Evolutionary conservation across 2,888 invertebrate genomes (phyloP), one percentile per base, ranked within the genome.

Genomic region (Antheraea yamamai): DNA sequence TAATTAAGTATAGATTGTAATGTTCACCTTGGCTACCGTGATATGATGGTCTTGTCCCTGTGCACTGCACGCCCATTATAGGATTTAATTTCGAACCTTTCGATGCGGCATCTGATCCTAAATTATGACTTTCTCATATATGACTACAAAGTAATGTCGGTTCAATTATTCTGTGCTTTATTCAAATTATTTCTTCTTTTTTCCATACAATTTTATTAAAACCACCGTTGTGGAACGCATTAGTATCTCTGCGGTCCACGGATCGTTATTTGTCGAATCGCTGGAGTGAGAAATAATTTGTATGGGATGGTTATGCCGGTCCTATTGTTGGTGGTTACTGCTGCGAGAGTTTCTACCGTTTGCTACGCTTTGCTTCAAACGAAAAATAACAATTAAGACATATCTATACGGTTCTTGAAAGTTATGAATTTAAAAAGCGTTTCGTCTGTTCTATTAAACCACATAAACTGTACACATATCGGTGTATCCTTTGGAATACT

Each of bases 261-360:
- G 61, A 30, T 75, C 80, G 77, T 82, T 82, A 88, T 89, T 89
- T 89, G 83, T 81, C 79, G 79, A 82, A 75, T 83, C 86, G 81
- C 85, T 89, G 83, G 82, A 89, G 86, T 89, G 90, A 86, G 87
- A 86, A 89, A 82, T 87, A 84, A 89, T 89, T 89, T 89, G 87
- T 88, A 89, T 88, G 81, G 80, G 81, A 84, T 83, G 82, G 81
- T 81, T 79, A 78, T 75, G 79, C 78, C 74, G 76, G 76, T 77
- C 52, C 80, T 77, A 82, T 85, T 85, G 84, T 85, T 74, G 77
- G 75, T 78, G 75, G 78, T 77, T 78, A 80, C 70, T 74, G 76
- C 76, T 70, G 58, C 58, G 61, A 68, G n/a, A 35, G 35, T 73
- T 74, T 74, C 58, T 58, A 71, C 23, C 58, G 47, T 61, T 72